phyloP scores from a whole-genome alignment of 2,113 vertebrate species.

The Perognathus longimembris region DNA sequence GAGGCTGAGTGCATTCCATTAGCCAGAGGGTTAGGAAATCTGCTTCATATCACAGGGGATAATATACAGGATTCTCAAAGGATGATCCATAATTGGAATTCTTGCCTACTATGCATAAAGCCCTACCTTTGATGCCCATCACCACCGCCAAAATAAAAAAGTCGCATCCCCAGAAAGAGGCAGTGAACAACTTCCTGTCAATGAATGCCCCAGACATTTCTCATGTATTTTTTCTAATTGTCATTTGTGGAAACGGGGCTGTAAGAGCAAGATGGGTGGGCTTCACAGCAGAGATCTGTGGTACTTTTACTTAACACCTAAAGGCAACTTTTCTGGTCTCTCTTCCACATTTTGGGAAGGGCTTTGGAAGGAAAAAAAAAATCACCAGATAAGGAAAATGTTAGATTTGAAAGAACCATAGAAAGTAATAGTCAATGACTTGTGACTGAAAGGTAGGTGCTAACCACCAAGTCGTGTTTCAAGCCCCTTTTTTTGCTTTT shows the following conservation, averaged over 20 bases:
- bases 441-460: too few species aligned
- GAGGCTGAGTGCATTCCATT: neutral
- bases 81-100: neutral
- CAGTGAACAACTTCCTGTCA: neutral
- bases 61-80: neutral
- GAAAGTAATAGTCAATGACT: neutral
- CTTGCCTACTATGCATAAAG: neutral
- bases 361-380: conserved; percentile 10
- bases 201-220: neutral
- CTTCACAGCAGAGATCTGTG: neutral
- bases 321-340: neutral
- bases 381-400: neutral
- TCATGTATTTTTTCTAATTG: neutral
- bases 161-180: neutral
- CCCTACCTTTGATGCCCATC: too few species aligned
- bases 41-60: neutral
- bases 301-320: neutral
- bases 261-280: neutral
- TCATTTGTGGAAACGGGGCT: neutral
- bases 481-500: too few species aligned
- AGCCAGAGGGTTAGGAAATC: neutral
- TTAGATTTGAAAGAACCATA: conserved; percentile 1
- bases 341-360: neutral
- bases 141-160: neutral
- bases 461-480: too few species aligned